These are phyloP conservation scores for Nomada hirtipes DNA, from an alignment of 2,888 invertebrate species.

Conservation along the genomic window DNA sequence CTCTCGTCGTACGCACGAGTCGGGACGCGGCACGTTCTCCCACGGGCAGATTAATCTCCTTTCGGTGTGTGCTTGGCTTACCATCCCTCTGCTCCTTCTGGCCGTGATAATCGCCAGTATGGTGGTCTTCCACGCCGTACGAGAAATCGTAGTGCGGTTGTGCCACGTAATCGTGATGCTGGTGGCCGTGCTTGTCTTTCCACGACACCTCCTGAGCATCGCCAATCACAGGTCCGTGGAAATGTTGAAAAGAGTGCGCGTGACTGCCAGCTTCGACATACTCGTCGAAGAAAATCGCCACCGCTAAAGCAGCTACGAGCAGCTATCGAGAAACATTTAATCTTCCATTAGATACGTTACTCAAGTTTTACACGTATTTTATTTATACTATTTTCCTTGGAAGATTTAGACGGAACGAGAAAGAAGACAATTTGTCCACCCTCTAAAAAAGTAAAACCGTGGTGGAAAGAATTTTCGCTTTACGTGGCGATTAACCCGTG, in stretches of 20 bases:
- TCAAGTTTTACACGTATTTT: not conserved
- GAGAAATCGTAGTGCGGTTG: constrained; percentile 81
- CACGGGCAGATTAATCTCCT: constrained; percentile 43
- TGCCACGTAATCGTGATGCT: constrained; percentile 82
- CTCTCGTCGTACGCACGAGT: constrained; percentile 12
- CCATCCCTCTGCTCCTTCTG: constrained; percentile 84
- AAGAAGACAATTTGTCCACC: not conserved
- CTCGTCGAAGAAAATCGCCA: constrained; percentile 44
- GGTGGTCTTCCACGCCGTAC: constrained; percentile 80
- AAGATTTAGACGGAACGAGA: not conserved
- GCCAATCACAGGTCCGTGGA: constrained; percentile 81
- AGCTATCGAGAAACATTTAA: constrained; percentile 56
- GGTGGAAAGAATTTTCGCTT: constrained; percentile 24
- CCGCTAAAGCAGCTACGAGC: constrained; percentile 36
- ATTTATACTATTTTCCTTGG: not conserved
- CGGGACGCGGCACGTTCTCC: constrained; percentile 21
- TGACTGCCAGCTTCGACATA: constrained; percentile 66
- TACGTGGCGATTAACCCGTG: constrained; percentile 27
- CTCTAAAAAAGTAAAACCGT: too few relatives aligned
- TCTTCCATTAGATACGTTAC: not conserved
- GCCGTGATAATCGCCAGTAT: constrained; percentile 83
- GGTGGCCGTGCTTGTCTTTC: constrained; percentile 81
- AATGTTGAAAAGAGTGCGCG: constrained; percentile 82
- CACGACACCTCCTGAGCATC: constrained; percentile 77
- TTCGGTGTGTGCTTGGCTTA: constrained; percentile 59